Conservation (phyloP, 2,797 vertebrate genomes). For the Pseudochaenichthys georgianus region DNA sequence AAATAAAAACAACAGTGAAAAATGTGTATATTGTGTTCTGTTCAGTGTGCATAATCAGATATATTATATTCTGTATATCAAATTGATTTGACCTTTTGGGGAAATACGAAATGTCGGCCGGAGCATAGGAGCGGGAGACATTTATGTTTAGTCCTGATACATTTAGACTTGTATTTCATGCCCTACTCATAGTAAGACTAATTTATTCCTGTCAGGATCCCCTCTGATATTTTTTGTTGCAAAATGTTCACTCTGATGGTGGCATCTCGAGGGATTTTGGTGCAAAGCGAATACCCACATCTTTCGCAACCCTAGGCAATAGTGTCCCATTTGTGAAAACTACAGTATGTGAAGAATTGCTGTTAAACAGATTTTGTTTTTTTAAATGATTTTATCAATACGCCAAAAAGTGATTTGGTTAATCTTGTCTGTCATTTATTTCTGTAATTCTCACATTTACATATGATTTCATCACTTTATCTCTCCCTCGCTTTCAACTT, state of each 20-base stretch:
- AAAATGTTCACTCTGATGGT: not conserved
- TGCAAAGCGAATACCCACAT: constrained; percentile 10
- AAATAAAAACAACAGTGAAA: constrained; percentile 4
- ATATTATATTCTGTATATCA: constrained; percentile 41
- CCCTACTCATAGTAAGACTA: constrained; percentile 34
- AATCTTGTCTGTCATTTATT: not conserved
- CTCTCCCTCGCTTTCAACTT: not conserved
- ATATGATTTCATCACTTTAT: not conserved
- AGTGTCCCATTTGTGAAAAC: not conserved
- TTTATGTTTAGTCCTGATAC: constrained; percentile 42
- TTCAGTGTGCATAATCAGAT: constrained; percentile 37
- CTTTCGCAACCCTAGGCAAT: not conserved
- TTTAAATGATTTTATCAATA: constrained; percentile 5
- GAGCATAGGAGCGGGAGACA: constrained; percentile 28
- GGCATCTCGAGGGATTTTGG: not conserved
- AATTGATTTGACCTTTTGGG: constrained; percentile 58
- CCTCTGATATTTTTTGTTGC: not conserved
- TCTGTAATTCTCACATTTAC: not conserved
- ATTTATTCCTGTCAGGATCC: constrained; percentile 26
- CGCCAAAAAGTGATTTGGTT: not conserved
- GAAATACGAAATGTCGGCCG: constrained; percentile 41
- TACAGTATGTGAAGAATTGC: not conserved
- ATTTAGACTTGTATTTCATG: constrained; percentile 36
- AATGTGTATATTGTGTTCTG: not conserved
- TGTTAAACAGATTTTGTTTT: constrained; percentile 4